Evolutionary conservation across 2,888 invertebrate species (phyloP).

Genomic region (Campopleginae sp.): DNA sequence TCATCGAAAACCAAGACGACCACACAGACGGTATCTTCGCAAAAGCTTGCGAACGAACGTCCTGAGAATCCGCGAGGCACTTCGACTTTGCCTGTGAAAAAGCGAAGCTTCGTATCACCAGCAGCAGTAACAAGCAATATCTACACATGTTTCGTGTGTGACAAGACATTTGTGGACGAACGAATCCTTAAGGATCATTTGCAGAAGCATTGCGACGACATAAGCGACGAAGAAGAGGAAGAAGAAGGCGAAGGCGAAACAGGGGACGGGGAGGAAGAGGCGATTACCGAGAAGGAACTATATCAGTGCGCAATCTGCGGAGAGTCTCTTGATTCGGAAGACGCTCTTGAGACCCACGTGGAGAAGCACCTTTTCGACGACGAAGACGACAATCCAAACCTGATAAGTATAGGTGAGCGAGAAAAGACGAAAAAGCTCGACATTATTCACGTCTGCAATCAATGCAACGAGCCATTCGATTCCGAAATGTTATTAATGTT

Average conservation of each 20-base stretch:
- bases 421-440: slow-evolving; percentile 53
- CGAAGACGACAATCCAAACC: slow-evolving; percentile 80
- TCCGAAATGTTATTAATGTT: slow-evolving; percentile 79
- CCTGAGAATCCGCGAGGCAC: neutral
- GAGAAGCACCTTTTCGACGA: slow-evolving; percentile 81
- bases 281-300: slow-evolving; percentile 73
- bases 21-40: slow-evolving; percentile 31
- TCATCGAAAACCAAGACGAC: slow-evolving; percentile 66
- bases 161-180: slow-evolving; percentile 80
- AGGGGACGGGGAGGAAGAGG: slow-evolving; percentile 73
- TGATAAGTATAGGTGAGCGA: slow-evolving; percentile 73
- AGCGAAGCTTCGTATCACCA: slow-evolving; percentile 16
- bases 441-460: slow-evolving; percentile 73
- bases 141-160: slow-evolving; percentile 81
- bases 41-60: slow-evolving; percentile 7
- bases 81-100: slow-evolving; percentile 23
- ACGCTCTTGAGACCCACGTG: slow-evolving; percentile 78
- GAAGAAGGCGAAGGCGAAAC: slow-evolving; percentile 71
- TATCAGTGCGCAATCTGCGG: slow-evolving; percentile 82
- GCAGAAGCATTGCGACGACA: slow-evolving; percentile 81
- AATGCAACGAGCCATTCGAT: slow-evolving; percentile 77
- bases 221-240: slow-evolving; percentile 75
- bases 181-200: slow-evolving; percentile 81
- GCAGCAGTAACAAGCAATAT: slow-evolving; percentile 27
- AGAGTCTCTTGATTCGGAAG: slow-evolving; percentile 77